Evolutionary conservation across 2,113 vertebrate species (phyloP).

Genomic region (Calidris pugnax): DNA sequence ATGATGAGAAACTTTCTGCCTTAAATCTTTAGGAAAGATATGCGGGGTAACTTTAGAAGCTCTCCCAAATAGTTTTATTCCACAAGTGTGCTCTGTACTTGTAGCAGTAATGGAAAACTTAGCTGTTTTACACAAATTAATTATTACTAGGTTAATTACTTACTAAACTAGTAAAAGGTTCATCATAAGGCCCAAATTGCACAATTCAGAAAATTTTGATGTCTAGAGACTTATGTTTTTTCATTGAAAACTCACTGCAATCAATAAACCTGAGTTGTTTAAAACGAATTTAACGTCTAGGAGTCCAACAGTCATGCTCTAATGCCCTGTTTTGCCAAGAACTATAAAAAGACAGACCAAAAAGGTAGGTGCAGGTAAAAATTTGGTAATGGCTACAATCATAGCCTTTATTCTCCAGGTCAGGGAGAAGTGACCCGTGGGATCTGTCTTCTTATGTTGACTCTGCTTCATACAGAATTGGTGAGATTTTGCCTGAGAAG

Average conservation of each 20-base stretch:
- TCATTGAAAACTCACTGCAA: not conserved
- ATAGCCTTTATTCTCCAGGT: not conserved
- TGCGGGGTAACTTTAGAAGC: not conserved
- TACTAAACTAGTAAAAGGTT: not conserved
- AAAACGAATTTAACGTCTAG: not conserved
- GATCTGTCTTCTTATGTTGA: not conserved
- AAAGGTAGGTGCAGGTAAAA: not conserved
- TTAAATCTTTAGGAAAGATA: not conserved
- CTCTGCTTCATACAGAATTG: not conserved
- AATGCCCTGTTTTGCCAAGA: not conserved
- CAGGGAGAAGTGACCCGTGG: not conserved
- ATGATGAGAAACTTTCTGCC: not conserved
- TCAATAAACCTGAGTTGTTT: not conserved
- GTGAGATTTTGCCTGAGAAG: not conserved
- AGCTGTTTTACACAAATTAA: not conserved
- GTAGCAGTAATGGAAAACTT: not conserved
- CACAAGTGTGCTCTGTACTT: not conserved
- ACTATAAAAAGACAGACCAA: not conserved
- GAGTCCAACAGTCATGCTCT: not conserved
- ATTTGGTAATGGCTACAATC: not conserved
- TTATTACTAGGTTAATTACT: not conserved
- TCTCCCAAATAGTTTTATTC: not conserved
- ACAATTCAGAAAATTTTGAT: not conserved
- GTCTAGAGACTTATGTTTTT: not conserved
- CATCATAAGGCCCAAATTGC: not conserved